Evolutionary conservation across 2,797 vertebrate species (phyloP).

Genomic region (Pangasius macronema): DNA sequence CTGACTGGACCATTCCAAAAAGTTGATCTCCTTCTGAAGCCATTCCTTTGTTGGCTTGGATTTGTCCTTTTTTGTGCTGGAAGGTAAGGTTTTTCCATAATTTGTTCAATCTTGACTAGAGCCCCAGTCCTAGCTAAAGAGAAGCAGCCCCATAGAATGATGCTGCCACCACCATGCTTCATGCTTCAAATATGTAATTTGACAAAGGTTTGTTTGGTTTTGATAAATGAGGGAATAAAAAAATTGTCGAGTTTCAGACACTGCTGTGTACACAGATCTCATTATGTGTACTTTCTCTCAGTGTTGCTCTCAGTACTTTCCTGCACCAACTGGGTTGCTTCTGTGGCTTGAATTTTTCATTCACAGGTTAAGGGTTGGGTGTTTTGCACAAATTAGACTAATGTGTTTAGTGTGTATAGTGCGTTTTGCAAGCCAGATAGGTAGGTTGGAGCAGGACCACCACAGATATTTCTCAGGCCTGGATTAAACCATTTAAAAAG

Average conservation of each 20-base stretch:
- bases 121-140: background rate
- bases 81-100: background rate
- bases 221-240: background rate
- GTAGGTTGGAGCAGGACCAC: no score
- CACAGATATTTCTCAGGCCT: background rate
- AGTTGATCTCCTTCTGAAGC: background rate
- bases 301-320: slow-evolving; percentile 17
- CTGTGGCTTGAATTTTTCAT: background rate
- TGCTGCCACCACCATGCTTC: no score
- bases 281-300: background rate
- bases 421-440: background rate
- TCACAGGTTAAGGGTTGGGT: background rate
- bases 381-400: background rate
- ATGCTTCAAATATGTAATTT: background rate
- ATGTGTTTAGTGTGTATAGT: background rate
- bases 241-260: background rate
- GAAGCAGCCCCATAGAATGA: background rate
- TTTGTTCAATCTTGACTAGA: background rate
- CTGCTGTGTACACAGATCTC: background rate
- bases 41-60: background rate
- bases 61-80: background rate
- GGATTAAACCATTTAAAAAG: background rate
- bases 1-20: background rate
- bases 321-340: background rate
- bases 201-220: background rate